These are phyloP conservation scores for Cephus sareptanus DNA, from an alignment of 2,888 invertebrate species.

Conservation along the genomic window DNA sequence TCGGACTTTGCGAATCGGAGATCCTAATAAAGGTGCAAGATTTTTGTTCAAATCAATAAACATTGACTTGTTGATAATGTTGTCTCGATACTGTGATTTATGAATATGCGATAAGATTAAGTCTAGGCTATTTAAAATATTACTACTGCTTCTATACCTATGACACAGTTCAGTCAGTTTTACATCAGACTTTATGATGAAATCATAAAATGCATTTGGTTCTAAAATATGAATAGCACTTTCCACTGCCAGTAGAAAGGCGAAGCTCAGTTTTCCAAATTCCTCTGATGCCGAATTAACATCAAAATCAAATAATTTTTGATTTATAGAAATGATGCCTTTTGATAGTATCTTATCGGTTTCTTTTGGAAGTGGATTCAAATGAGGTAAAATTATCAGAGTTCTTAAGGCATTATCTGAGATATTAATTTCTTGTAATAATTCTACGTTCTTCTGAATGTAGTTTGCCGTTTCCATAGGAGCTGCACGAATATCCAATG, in stretches of 20 bases:
- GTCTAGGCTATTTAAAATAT: slow-evolving; percentile 50
- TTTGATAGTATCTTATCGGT: slow-evolving; percentile 37
- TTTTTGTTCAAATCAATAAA: slow-evolving; percentile 45
- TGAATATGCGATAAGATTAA: slow-evolving; percentile 44
- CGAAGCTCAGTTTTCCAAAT: slow-evolving; percentile 40
- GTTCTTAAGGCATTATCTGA: slow-evolving; percentile 45
- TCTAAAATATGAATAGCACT: slow-evolving; percentile 71
- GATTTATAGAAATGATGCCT: slow-evolving; percentile 35
- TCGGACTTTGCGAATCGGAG: slow-evolving; percentile 68
- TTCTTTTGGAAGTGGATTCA: slow-evolving; percentile 40
- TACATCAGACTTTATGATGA: slow-evolving; percentile 47
- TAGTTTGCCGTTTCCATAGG: slow-evolving; percentile 45
- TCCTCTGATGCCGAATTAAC: slow-evolving; percentile 18
- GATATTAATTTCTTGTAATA: slow-evolving; percentile 35
- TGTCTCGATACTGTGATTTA: slow-evolving; percentile 31
- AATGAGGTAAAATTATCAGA: slow-evolving; percentile 54
- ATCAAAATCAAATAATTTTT: slow-evolving; percentile 30
- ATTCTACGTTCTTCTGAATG: slow-evolving; percentile 40
- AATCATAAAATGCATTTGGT: slow-evolving; percentile 66
- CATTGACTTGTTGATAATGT: slow-evolving; percentile 42
- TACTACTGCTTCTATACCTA: slow-evolving; percentile 41
- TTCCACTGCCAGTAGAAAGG: slow-evolving; percentile 73
- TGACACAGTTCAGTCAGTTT: slow-evolving; percentile 39
- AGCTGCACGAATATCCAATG: slow-evolving; percentile 65
- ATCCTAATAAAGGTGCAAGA: slow-evolving; percentile 45